Evolutionary conservation across 2,797 vertebrate genomes (phyloP).

Genomic region (Mionectes olivaceus): DNA sequence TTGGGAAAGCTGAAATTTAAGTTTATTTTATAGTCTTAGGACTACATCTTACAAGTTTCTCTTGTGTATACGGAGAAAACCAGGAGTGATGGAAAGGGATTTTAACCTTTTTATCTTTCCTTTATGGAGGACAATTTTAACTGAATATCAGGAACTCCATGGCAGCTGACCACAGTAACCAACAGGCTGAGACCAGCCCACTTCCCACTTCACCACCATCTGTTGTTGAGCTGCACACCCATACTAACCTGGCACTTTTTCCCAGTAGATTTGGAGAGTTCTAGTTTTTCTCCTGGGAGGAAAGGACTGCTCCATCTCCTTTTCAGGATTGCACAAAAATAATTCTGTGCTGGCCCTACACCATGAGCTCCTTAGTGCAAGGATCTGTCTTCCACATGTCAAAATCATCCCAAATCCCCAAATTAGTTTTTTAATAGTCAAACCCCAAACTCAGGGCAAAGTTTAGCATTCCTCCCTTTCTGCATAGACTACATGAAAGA

Average conservation of each 20-base stretch:
- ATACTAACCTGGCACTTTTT: background rate
- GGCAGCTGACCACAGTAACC: background rate
- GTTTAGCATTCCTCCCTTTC: background rate
- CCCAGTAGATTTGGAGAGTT: background rate
- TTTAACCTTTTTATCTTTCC: rapidly evolving
- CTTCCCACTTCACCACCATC: background rate
- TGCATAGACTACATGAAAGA: background rate
- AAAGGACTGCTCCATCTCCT: background rate
- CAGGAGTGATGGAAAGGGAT: background rate
- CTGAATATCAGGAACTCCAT: background rate
- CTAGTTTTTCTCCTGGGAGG: background rate
- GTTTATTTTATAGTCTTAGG: background rate
- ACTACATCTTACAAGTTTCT: background rate
- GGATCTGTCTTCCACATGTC: background rate
- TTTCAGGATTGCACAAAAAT: background rate
- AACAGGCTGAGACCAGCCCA: background rate
- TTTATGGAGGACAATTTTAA: background rate
- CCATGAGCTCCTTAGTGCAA: background rate
- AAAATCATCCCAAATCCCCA: background rate
- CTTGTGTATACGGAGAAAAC: background rate
- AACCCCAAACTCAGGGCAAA: background rate
- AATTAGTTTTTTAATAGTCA: background rate
- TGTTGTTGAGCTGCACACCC: background rate
- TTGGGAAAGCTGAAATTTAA: background rate
- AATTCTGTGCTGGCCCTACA: background rate